Evolutionary conservation across 2,113 vertebrate species (phyloP).

Genomic region (Lynx canadensis): DNA sequence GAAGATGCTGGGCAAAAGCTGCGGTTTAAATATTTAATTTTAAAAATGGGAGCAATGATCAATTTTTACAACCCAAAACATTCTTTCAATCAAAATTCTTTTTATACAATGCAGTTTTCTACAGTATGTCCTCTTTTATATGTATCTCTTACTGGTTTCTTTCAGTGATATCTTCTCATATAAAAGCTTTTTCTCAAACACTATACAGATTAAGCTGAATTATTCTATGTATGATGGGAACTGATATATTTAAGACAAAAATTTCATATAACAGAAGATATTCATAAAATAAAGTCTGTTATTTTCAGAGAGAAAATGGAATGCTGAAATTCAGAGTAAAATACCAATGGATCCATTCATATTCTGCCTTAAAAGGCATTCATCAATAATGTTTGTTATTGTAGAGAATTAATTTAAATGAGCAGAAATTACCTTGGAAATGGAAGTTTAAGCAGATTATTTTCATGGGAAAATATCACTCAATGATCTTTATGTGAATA

Average conservation of each 20-base stretch:
- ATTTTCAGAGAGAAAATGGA: neutral
- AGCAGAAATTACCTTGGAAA: neutral
- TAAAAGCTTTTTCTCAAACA: neutral
- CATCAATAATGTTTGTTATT: neutral
- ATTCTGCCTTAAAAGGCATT: neutral
- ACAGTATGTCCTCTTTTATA: neutral
- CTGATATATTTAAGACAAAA: neutral
- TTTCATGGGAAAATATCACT: neutral
- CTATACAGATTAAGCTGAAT: neutral
- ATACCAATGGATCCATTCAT: neutral
- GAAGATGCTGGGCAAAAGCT: neutral
- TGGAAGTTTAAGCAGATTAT: neutral
- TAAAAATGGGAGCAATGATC: neutral
- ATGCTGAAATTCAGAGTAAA: neutral
- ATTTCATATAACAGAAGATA: neutral
- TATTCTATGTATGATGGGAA: neutral
- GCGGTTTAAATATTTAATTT: conserved; percentile 27
- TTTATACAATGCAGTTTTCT: neutral
- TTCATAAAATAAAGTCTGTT: neutral
- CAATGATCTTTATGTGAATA: neutral
- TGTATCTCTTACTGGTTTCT: neutral
- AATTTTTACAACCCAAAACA: neutral
- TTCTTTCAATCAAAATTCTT: conserved; percentile 13
- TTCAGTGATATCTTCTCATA: neutral
- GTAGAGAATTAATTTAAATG: neutral